Evolutionary conservation across 2,888 invertebrate species (phyloP).

Genomic region (Matsumyia berberina): DNA sequence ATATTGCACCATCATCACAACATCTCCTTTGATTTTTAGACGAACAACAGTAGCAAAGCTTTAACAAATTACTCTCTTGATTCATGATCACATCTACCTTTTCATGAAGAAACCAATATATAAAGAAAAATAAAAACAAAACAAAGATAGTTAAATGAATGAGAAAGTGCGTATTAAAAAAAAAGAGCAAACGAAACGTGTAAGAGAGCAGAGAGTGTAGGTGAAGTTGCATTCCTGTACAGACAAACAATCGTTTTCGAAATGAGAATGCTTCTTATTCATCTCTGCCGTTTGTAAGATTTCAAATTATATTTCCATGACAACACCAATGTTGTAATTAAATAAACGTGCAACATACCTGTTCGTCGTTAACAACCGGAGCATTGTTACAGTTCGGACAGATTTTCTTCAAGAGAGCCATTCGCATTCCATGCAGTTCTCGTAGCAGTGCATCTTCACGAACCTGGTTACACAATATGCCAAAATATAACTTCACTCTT

Average conservation of each 20-base stretch:
- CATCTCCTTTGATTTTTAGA: constrained; percentile 76
- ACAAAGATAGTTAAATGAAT: constrained; percentile 73
- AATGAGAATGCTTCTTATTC: constrained; percentile 57
- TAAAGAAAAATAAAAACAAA: constrained; percentile 73
- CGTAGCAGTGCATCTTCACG: constrained; percentile 91
- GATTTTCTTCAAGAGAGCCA: constrained; percentile 87
- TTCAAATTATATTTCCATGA: constrained; percentile 36
- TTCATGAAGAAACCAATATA: constrained; percentile 74
- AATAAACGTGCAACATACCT: constrained; percentile 81
- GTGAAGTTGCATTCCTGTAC: constrained; percentile 63
- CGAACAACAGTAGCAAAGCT: constrained; percentile 78
- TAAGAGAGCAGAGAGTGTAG: constrained; percentile 58
- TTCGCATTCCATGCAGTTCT: constrained; percentile 91
- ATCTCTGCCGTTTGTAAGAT: constrained; percentile 29
- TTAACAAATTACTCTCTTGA: constrained; percentile 77
- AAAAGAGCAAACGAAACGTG: constrained; percentile 49
- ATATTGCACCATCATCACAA: constrained; percentile 77
- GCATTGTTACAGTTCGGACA: constrained; percentile 88
- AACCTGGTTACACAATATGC: constrained; percentile 85
- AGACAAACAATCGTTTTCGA: constrained; percentile 32
- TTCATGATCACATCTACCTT: constrained; percentile 79
- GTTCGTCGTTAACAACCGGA: constrained; percentile 83
- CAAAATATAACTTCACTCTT: neutral
- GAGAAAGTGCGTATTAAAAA: constrained; percentile 69
- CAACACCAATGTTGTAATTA: constrained; percentile 20